Evolutionary conservation across 1,140 invertebrate genomes (phyloP).

Genomic region (Elysia chlorotica): DNA sequence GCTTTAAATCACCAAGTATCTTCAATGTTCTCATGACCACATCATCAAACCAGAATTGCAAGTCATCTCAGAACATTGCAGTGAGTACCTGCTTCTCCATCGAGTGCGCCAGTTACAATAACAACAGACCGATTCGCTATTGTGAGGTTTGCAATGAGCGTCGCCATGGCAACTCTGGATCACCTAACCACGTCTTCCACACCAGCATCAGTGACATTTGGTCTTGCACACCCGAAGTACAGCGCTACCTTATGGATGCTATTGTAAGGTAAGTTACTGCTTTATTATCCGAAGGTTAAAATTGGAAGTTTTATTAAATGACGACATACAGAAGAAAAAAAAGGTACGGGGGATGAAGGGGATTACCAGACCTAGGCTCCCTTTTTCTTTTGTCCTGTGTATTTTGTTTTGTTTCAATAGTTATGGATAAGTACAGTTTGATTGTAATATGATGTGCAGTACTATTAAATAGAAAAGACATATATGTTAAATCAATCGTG

Average conservation of each 20-base stretch:
- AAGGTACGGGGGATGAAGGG: no score
- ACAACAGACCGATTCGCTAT: slow-evolving; percentile 92
- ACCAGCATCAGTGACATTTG: slow-evolving; percentile 82
- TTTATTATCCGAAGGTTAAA: no score
- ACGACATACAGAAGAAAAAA: no score
- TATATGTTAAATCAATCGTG: no score
- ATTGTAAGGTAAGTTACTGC: slow-evolving; percentile 82
- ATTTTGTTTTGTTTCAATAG: no score
- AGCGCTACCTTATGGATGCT: slow-evolving; percentile 94
- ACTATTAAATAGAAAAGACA: no score
- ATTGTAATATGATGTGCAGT: no score
- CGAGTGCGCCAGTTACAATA: slow-evolving; percentile 95
- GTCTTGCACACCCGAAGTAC: slow-evolving; percentile 81
- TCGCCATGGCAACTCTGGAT: slow-evolving; percentile 83
- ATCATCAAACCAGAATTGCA: slow-evolving; percentile 77
- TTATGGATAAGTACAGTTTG: no score
- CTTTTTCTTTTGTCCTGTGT: no score
- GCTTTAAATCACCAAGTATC: no score
- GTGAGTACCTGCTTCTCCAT: slow-evolving; percentile 95
- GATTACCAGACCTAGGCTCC: no score
- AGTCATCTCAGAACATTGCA: slow-evolving; percentile 86
- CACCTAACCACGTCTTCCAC: slow-evolving; percentile 85
- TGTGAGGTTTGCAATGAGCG: slow-evolving; percentile 72
- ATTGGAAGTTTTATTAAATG: no score
- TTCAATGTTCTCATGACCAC: neutral